Base-by-base conservation (phyloP, 92 coral and sea anemone genomes). In the Ricordea florida region DNA sequence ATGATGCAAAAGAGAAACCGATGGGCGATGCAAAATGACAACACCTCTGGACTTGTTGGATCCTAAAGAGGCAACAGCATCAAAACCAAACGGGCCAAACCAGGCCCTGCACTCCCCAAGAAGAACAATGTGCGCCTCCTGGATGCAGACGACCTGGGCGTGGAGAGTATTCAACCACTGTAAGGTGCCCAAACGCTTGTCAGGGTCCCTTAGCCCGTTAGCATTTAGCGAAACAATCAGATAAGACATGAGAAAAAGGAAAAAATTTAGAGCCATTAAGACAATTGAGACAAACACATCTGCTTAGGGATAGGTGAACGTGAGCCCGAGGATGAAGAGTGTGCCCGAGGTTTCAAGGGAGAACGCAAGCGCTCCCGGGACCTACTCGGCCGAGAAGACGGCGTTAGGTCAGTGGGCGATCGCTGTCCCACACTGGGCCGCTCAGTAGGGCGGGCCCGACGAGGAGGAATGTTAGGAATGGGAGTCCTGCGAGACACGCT, bases 11-110 rank as follows among this genome's bases (percentile, higher is more conserved):
- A 23, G 16, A 25, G 10, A 9, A 17, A 42, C 50, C 30, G 14
- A 11, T 0, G 79, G 72, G 3, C 34, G 49, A 38, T 40, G 70
- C 11, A 69, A 13, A 42, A 57, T 66, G 30, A 74, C 57, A 6
- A 56, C 80, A 58, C 80, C 80, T 24, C 18, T 10, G 31, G 69
- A 57, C 20, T 69, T 68, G 4, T 30, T 35, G 15, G 80, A 22
- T 13, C 80, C 80, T 4, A 69, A 69, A 2, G 80, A 73, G 34
- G 80, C 57, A 4, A 56, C 18, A 42, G n/a, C n/a, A n/a, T n/a
- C n/a, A n/a, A n/a, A 50, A 5, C 57, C 57, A 50, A 29, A 15
- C n/a, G 33, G 23, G 8, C 6, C 6, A 17, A 10, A 51, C n/a
- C 13, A 51, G 1, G 2, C 6, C 4, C 10, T 5, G 13, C 24